Evolutionary conservation across 1,140 invertebrate genomes (phyloP).

Genomic region (Hypsibius dujardini): DNA sequence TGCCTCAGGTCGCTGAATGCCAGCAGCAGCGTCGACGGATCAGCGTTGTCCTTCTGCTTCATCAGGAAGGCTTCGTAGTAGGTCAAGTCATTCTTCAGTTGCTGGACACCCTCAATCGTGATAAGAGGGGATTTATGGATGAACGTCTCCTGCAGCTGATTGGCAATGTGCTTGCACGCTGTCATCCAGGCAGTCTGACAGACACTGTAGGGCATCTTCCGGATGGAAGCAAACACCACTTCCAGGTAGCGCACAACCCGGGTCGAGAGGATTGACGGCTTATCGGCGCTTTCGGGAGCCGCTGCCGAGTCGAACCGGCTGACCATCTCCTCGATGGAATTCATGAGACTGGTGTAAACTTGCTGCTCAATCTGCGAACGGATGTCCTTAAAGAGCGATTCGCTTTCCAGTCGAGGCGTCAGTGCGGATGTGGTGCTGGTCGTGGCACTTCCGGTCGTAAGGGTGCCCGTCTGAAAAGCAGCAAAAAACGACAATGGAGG

Average conservation of each 20-base stretch:
- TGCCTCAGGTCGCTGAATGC: slow-evolving; percentile 80
- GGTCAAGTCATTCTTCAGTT: slow-evolving; percentile 7
- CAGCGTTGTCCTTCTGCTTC: slow-evolving; percentile 25
- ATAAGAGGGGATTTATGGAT: background rate
- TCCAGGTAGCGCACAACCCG: background rate
- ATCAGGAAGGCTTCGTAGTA: background rate
- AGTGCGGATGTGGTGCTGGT: too few species aligned
- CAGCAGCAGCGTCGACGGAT: slow-evolving; percentile 44
- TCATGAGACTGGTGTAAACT: background rate
- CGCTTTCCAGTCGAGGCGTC: too few species aligned
- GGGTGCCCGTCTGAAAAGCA: too few species aligned
- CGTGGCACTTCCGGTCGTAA: too few species aligned
- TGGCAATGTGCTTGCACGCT: slow-evolving; percentile 74
- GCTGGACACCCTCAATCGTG: background rate
- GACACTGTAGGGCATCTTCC: slow-evolving; percentile 1
- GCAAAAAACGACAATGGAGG: too few species aligned
- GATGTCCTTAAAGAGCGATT: background rate
- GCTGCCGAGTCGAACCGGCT: background rate
- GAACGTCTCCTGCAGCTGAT: slow-evolving; percentile 41
- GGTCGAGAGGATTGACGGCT: background rate
- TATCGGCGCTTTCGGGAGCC: background rate
- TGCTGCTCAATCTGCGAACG: slow-evolving; percentile 9
- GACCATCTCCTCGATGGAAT: background rate
- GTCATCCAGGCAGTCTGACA: slow-evolving; percentile 68
- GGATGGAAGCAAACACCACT: background rate